Conservation (phyloP, 2,797 vertebrate species). For the Gila robusta region DNA sequence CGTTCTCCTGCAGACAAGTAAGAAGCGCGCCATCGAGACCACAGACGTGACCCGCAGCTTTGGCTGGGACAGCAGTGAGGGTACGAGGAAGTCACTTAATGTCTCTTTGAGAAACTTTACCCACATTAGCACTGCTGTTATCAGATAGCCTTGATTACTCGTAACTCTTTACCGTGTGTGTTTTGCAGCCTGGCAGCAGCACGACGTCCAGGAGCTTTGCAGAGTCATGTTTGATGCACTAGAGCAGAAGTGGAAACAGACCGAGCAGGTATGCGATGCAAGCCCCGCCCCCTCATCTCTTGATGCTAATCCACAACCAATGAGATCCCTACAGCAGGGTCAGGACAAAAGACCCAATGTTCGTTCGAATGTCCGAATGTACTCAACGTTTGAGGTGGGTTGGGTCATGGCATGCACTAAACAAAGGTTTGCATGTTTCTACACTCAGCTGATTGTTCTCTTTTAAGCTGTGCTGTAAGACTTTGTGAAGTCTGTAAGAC, state of each 20-base stretch:
- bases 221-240: constrained; percentile 99
- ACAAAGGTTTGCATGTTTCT: background rate
- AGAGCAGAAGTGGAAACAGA: constrained; percentile 99
- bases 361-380: background rate
- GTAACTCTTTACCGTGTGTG: constrained; percentile 51
- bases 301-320: constrained; percentile 51
- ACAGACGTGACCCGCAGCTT: constrained; percentile 98
- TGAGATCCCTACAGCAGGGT: constrained; percentile 17
- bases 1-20: constrained; percentile 97
- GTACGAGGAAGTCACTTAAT: constrained; percentile 72
- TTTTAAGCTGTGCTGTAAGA: background rate
- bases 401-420: background rate
- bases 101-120: background rate
- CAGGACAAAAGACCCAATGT: constrained; percentile 71
- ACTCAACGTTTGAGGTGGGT: background rate
- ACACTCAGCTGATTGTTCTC: constrained; percentile 24
- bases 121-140: background rate
- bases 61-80: constrained; percentile 99
- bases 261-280: constrained; percentile 89
- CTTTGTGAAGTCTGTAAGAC: background rate
- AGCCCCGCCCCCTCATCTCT: constrained; percentile 14
- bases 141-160: background rate
- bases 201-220: constrained; percentile 98
- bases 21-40: constrained; percentile 98
- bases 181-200: constrained; percentile 95